Evolutionary conservation across 1,140 invertebrate species (phyloP).

Genomic region (Pseudomyrmex sp.): DNA sequence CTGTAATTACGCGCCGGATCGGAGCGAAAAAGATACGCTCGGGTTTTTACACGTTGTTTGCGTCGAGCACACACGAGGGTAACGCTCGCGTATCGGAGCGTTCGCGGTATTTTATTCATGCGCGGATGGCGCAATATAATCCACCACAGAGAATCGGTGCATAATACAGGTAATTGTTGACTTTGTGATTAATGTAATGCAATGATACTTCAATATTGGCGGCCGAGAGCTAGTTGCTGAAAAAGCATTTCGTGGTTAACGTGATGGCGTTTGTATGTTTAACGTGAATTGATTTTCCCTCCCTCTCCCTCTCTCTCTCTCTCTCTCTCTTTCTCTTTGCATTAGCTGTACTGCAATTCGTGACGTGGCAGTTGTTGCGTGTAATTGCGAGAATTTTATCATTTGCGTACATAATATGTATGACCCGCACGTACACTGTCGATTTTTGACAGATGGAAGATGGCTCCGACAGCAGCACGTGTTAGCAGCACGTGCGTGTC

Average conservation of each 20-base stretch:
- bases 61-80: conserved; percentile 1
- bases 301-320: not conserved
- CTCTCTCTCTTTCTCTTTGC: not conserved
- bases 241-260: not conserved
- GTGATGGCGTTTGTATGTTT: not conserved
- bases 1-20: conserved; percentile 22
- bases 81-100: not conserved
- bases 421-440: conserved; percentile 68
- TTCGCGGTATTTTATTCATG: conserved; percentile 11
- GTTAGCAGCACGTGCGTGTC: conserved; percentile 58
- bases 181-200: conserved; percentile 5
- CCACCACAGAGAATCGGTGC: not conserved
- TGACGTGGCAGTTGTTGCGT: conserved; percentile 45
- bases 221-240: not conserved
- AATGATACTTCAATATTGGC: not conserved
- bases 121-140: not conserved
- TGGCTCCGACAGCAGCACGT: conserved; percentile 66
- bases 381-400: conserved; percentile 53
- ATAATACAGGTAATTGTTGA: not conserved
- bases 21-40: conserved; percentile 6
- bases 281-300: conserved; percentile 35
- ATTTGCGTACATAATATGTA: conserved; percentile 58
- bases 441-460: conserved; percentile 76
- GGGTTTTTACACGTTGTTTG: conserved; percentile 29
- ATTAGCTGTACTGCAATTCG: conserved; percentile 23